These are phyloP conservation scores for Eucera pruinosa DNA, from an alignment of 2,888 invertebrate genomes.

Conservation along the genomic window DNA sequence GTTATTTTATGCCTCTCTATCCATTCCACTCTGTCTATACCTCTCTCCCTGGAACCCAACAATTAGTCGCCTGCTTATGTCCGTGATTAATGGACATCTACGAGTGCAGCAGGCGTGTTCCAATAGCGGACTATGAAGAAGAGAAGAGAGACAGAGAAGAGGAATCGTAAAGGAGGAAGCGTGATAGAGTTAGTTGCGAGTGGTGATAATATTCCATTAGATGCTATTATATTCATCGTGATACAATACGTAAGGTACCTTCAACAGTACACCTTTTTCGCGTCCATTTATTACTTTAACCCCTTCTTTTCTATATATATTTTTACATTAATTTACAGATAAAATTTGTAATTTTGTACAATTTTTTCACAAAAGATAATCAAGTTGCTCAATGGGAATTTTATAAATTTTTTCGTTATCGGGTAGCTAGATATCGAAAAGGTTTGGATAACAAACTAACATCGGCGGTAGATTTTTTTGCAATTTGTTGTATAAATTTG, in stretches of 20 bases:
- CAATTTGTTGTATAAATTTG: constrained; percentile 42
- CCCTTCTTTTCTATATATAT: not conserved
- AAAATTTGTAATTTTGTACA: no score
- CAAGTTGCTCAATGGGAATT: no score
- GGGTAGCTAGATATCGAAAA: no score
- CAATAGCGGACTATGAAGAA: constrained; percentile 58
- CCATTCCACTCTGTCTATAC: constrained; percentile 66
- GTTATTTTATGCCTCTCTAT: constrained; percentile 77
- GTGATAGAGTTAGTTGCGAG: constrained; percentile 61
- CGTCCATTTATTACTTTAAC: not conserved
- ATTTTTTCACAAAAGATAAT: no score
- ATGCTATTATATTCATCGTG: constrained; percentile 77
- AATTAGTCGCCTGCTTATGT: constrained; percentile 82
- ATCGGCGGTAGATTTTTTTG: constrained; percentile 11
- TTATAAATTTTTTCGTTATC: no score
- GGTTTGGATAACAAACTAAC: constrained; percentile 21
- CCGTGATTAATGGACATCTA: constrained; percentile 80
- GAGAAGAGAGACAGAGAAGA: constrained; percentile 27
- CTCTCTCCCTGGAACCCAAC: constrained; percentile 74
- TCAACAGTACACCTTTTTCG: not conserved
- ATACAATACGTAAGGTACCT: constrained; percentile 54
- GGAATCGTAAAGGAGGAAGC: constrained; percentile 17
- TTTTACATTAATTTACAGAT: no score
- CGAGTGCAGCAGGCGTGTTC: constrained; percentile 77
- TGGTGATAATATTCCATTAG: constrained; percentile 76